These are phyloP conservation scores for Phataginus tetradactyla DNA, from an alignment of 2,797 vertebrate genomes.

Conservation along the genomic window DNA sequence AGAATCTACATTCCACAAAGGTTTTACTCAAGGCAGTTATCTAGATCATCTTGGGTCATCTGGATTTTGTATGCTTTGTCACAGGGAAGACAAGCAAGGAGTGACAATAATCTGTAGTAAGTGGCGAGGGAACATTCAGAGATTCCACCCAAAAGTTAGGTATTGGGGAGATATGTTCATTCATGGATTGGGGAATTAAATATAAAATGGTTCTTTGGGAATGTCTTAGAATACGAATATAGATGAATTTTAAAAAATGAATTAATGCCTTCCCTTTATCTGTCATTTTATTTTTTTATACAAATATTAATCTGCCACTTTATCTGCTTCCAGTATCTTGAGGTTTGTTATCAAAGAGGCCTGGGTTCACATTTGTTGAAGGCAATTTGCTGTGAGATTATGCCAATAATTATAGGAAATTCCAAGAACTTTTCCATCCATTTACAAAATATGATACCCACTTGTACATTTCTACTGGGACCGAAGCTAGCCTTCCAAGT, in stretches of 20 bases:
- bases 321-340: background rate
- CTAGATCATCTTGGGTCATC: background rate
- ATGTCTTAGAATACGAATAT: background rate
- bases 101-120: background rate
- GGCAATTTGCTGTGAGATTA: background rate
- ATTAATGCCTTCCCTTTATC: slow-evolving; percentile 2
- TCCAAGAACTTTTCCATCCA: background rate
- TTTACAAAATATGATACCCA: background rate
- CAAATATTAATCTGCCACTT: background rate
- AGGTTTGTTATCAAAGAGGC: background rate
- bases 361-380: background rate
- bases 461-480: background rate
- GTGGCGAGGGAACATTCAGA: background rate
- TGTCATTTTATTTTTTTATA: background rate
- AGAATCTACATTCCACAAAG: background rate
- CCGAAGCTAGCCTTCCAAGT: background rate
- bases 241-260: background rate
- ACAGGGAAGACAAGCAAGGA: background rate
- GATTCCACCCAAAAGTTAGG: background rate
- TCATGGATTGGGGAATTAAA: background rate
- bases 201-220: background rate
- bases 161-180: background rate
- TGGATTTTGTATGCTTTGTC: background rate
- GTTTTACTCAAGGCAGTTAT: background rate
- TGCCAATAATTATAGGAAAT: background rate